Evolutionary conservation across 2,888 invertebrate species (phyloP), one percentile per base, ranked within the genome.

Genomic region (Mythimna loreyi): DNA sequence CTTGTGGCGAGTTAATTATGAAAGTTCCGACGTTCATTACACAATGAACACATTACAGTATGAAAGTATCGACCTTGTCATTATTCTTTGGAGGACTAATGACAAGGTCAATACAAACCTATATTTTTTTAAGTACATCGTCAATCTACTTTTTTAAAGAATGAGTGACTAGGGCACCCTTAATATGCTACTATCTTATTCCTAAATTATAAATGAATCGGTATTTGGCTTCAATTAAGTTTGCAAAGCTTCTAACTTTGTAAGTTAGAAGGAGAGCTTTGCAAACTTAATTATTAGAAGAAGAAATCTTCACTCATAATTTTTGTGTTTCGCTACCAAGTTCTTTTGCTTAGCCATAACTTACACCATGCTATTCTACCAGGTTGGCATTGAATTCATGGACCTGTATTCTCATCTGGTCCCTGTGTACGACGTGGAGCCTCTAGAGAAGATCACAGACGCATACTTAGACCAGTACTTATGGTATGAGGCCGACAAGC

Each of bases 341-440:
- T 55, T 56, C 1, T 40, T 21, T 3, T 23, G 5, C 28, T 13
- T 13, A 19, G 1, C 23, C 49, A 2, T 40, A 11, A 30, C 21
- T 68, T 47, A 47, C 16, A 47, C n/a, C 8, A 30, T 45, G 1
- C 7, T 25, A 21, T 61, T 25, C 28, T 8, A 61, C 36, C 78
- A 98, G 98, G 98, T 99, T 69, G 99, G 99, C 53, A 99, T 99
- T 87, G 99, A 99, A 93, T 99, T 99, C 93, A 99, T 99, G 99
- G 99, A 99, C 92, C 96, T 99, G 67, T 99, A 99, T 96, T 99
- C 99, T 72, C 99, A 99, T 90, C 94, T 99, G 75, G 99, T 99
- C 77, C 99, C 99, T 0, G 99, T 99, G 0, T 99, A 99, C 91
- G 99, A 99, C 91, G 99, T 99, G 52, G 99, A 99, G 89, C 99